Conservation (phyloP, 2,797 vertebrate species). For the Simalia tracyae region DNA sequence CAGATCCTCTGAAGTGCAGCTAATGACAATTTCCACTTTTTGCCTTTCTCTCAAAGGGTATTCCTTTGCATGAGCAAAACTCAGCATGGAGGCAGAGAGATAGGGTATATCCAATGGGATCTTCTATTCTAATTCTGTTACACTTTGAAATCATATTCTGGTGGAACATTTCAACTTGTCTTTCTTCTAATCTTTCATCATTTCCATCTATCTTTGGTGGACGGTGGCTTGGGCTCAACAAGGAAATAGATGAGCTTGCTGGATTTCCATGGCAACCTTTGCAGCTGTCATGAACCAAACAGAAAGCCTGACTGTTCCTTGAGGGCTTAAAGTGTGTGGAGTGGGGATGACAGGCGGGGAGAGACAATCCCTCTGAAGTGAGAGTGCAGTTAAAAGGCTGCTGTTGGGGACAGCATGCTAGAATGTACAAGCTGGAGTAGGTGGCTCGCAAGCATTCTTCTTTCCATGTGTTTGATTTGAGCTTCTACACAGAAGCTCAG, state of each 20-base stretch:
- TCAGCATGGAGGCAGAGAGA: neutral
- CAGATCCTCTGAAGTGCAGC: neutral
- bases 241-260: slow-evolving; percentile 52
- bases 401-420: neutral
- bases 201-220: neutral
- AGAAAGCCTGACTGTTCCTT: slow-evolving; percentile 29
- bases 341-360: neutral
- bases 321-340: slow-evolving; percentile 19
- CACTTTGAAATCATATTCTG: neutral
- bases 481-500: accelerated
- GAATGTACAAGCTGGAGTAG: neutral
- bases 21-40: neutral
- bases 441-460: neutral
- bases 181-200: neutral
- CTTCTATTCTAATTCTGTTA: accelerated
- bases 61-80: neutral
- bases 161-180: neutral
- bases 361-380: neutral
- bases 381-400: neutral
- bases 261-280: slow-evolving; percentile 60
- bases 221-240: slow-evolving; percentile 18
- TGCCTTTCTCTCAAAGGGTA: neutral
- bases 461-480: neutral
- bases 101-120: accelerated
- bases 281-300: slow-evolving; percentile 4